A percentile compares a stretch with the other conserved stretches of the same genome.
Evolutionary conservation across 1,140 invertebrate species (phyloP).

Genomic region (Meloidogyne exigua): DNA sequence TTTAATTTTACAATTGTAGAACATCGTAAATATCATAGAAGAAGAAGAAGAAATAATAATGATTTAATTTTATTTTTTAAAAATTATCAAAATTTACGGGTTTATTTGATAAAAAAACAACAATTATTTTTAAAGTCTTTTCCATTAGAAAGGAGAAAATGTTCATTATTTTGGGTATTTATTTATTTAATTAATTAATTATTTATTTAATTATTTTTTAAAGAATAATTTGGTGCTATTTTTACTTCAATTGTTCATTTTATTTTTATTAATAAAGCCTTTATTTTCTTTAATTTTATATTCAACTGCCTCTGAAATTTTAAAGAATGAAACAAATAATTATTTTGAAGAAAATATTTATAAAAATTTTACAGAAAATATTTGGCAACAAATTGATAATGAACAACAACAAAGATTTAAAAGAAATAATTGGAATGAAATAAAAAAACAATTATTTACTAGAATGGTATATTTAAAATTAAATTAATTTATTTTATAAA

Average conservation of each 20-base stretch:
- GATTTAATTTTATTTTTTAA: neutral
- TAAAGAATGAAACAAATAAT: neutral
- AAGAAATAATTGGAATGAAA: neutral
- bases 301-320: constrained; percentile 4
- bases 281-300: constrained; percentile 1
- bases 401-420: neutral
- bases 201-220: no score
- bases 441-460: neutral
- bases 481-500: neutral
- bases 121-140: neutral
- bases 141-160: neutral
- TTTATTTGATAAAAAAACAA: neutral
- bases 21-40: neutral
- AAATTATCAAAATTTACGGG: neutral
- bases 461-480: neutral
- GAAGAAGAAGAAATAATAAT: neutral
- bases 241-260: neutral
- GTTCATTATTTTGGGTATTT: neutral
- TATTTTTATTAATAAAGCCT: neutral
- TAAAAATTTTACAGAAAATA: constrained; percentile 5
- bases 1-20: neutral
- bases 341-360: constrained; percentile 6
- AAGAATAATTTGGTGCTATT: neutral
- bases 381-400: neutral
- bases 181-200: no score